A percentile compares a stretch with the other conserved stretches of the same genome.
Conservation (phyloP, 2,888 invertebrate genomes). For the Chrysolina americana region DNA sequence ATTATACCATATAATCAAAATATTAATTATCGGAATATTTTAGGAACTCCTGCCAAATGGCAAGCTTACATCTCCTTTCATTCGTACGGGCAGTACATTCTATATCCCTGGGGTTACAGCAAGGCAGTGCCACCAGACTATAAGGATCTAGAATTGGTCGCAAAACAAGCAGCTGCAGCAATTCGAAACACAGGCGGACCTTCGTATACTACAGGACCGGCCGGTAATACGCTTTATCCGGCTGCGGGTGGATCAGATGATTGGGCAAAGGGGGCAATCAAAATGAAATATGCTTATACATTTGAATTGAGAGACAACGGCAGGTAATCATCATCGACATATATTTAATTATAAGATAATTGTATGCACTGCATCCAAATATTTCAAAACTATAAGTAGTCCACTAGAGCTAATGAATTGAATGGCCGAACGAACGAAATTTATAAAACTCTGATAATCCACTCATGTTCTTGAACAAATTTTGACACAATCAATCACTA, state of each 20-base stretch:
- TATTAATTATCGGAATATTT: constrained; percentile 49
- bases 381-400: too few relatives aligned
- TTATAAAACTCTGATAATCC: too few relatives aligned
- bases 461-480: too few relatives aligned
- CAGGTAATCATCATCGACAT: constrained; percentile 58
- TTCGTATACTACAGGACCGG: constrained; percentile 82
- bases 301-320: constrained; percentile 91
- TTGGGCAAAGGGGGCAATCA: constrained; percentile 89
- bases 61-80: constrained; percentile 85
- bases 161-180: constrained; percentile 78
- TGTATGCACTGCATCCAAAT: too few relatives aligned
- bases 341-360: background rate
- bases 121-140: constrained; percentile 80
- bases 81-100: constrained; percentile 88
- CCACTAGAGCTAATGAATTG: too few relatives aligned
- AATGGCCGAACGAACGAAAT: too few relatives aligned
- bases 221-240: constrained; percentile 84
- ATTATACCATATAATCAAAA: too few relatives aligned
- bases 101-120: constrained; percentile 91
- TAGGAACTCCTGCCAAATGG: constrained; percentile 71
- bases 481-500: too few relatives aligned
- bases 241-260: constrained; percentile 90
- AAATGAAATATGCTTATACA: constrained; percentile 91
- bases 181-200: constrained; percentile 76
- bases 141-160: constrained; percentile 79